A percentile compares a stretch with the other conserved stretches of the same genome.
Evolutionary conservation across 2,888 invertebrate genomes (phyloP).

Genomic region (Amphipyra tragopoginis): DNA sequence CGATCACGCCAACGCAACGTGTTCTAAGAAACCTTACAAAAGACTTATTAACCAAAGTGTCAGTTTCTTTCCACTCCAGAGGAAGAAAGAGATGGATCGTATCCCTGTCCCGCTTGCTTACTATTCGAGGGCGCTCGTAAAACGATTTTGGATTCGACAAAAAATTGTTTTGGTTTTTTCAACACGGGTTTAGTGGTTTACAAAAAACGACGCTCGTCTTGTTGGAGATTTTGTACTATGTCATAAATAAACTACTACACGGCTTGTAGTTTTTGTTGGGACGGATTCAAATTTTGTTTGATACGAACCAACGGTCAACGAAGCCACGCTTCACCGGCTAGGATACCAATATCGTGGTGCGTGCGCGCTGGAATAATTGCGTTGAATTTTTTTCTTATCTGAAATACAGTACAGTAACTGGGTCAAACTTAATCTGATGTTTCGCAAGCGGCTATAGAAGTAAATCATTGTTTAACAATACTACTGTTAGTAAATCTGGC

Average conservation of each 20-base stretch:
- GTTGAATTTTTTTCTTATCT: conserved; percentile 81
- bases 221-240: conserved; percentile 82
- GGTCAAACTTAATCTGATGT: conserved; percentile 79
- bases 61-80: conserved; percentile 75
- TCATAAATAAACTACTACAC: conserved; percentile 85
- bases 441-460: conserved; percentile 65
- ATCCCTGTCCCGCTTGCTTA: conserved; percentile 76
- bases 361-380: conserved; percentile 66
- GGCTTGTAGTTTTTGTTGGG: conserved; percentile 73
- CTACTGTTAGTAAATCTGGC: conserved; percentile 27
- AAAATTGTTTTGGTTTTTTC: conserved; percentile 89
- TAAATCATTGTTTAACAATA: conserved; percentile 40
- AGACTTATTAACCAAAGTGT: conserved; percentile 77
- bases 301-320: conserved; percentile 77
- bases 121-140: conserved; percentile 87
- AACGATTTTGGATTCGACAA: conserved; percentile 82
- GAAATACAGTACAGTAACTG: conserved; percentile 65
- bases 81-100: conserved; percentile 63
- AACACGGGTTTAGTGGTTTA: conserved; percentile 66
- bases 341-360: conserved; percentile 49
- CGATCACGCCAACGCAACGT: conserved; percentile 70
- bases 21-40: conserved; percentile 82
- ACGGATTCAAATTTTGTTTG: conserved; percentile 79
- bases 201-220: conserved; percentile 76
- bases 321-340: conserved; percentile 60